These are phyloP conservation scores for Octopus sinensis DNA, from an alignment of 1,140 invertebrate species.

Conservation along the genomic window DNA sequence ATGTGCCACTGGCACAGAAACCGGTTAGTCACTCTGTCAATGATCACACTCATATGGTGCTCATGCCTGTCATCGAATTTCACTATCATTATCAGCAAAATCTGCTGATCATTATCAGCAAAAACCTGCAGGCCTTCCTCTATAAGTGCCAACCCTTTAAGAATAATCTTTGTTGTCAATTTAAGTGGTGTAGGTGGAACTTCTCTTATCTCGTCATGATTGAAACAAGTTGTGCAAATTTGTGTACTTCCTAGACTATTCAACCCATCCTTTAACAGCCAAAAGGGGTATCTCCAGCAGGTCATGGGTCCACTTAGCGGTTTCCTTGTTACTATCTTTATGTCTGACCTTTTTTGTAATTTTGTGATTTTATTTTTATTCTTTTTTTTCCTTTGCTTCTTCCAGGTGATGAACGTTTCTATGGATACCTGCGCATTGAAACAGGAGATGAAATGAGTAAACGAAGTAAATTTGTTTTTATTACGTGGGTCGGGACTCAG, in stretches of 20 bases:
- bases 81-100: too few relatives aligned
- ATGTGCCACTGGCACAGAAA: too few relatives aligned
- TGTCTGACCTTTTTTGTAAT: not conserved
- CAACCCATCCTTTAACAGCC: conserved; percentile 26
- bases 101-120: not conserved
- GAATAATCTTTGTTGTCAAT: not conserved
- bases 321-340: not conserved
- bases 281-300: conserved; percentile 12
- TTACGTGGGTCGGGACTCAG: conserved; percentile 73
- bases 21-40: too few relatives aligned
- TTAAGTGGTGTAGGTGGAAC: too few relatives aligned
- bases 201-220: not conserved
- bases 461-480: conserved; percentile 73
- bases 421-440: conserved; percentile 68
- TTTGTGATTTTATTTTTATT: not conserved
- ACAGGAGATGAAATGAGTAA: conserved; percentile 78
- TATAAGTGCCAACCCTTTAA: conserved; percentile 18
- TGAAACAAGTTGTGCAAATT: conserved; percentile 31
- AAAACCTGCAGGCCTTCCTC: not conserved
- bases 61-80: too few relatives aligned
- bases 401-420: conserved; percentile 69
- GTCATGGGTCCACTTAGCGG: too few relatives aligned
- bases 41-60: too few relatives aligned
- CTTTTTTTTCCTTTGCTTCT: conserved; percentile 9
- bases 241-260: conserved; percentile 20